phyloP scores from a whole-genome alignment of 2,797 vertebrate species.

The Eulemur rubriventer region DNA sequence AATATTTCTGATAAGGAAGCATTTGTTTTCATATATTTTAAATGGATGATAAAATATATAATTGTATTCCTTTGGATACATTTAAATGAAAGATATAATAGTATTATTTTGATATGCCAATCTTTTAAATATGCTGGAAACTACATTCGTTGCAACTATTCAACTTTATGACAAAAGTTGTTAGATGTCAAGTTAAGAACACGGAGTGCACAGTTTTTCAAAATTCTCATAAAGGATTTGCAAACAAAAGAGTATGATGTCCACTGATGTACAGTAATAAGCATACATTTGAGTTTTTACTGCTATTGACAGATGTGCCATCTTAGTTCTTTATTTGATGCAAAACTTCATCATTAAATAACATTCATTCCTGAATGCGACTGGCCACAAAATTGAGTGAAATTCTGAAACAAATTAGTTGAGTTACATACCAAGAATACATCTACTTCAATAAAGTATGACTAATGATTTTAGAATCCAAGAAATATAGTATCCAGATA shows the following conservation, averaged over 20 bases:
- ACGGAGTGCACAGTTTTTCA: not conserved
- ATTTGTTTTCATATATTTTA: not conserved
- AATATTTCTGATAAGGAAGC: not conserved
- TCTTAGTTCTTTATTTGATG: not conserved
- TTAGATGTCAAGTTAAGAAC: not conserved
- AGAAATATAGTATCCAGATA: not conserved
- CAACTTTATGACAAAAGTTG: not conserved
- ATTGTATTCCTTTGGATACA: not conserved
- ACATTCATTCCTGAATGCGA: not conserved
- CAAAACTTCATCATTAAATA: not conserved
- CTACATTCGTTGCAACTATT: not conserved
- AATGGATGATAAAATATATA: not conserved
- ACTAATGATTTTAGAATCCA: not conserved
- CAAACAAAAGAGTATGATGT: not conserved
- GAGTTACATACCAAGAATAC: not conserved
- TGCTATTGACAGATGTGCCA: not conserved
- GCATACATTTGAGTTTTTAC: not conserved
- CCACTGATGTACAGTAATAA: not conserved
- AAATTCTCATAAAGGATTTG: not conserved
- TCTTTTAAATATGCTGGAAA: not conserved
- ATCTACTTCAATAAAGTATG: not conserved
- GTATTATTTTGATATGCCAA: not conserved
- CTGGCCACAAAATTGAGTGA: not conserved
- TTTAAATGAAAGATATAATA: not conserved
- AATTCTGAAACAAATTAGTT: not conserved